Evolutionary conservation across 2,888 invertebrate species (phyloP).

Genomic region (Autographa gamma): DNA sequence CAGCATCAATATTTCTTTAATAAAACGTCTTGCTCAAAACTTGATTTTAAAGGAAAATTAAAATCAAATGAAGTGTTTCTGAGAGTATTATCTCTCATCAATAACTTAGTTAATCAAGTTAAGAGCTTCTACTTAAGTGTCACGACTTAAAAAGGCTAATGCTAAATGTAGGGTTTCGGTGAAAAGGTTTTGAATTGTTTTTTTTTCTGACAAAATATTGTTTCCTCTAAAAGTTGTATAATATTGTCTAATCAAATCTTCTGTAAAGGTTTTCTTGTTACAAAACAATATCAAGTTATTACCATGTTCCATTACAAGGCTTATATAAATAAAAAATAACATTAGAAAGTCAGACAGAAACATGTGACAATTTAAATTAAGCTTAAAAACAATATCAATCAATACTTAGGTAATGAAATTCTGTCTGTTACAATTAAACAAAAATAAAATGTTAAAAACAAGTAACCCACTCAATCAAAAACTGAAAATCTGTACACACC

Average conservation of each 20-base stretch:
- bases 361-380: too few species aligned
- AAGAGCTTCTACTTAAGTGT: constrained; percentile 69
- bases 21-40: constrained; percentile 9
- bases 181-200: constrained; percentile 9
- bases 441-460: background rate
- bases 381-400: too few species aligned
- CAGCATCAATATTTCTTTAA: constrained; percentile 10
- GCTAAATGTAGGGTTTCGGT: constrained; percentile 38
- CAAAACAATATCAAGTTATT: too few species aligned
- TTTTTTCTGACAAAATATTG: background rate
- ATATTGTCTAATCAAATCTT: too few species aligned
- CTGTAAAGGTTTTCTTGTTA: too few species aligned
- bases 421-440: too few species aligned
- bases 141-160: constrained; percentile 65
- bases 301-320: too few species aligned
- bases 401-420: too few species aligned
- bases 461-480: background rate
- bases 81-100: constrained; percentile 62
- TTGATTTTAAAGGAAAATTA: constrained; percentile 39
- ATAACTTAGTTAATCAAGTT: constrained; percentile 75
- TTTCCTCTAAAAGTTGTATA: too few species aligned
- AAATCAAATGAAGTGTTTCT: constrained; percentile 56
- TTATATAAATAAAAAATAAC: too few species aligned
- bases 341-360: too few species aligned
- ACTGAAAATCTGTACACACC: background rate